Evolutionary conservation across 2,797 vertebrate genomes (phyloP), one percentile per base, ranked within the genome.

Genomic region (Scleropages formosus): DNA sequence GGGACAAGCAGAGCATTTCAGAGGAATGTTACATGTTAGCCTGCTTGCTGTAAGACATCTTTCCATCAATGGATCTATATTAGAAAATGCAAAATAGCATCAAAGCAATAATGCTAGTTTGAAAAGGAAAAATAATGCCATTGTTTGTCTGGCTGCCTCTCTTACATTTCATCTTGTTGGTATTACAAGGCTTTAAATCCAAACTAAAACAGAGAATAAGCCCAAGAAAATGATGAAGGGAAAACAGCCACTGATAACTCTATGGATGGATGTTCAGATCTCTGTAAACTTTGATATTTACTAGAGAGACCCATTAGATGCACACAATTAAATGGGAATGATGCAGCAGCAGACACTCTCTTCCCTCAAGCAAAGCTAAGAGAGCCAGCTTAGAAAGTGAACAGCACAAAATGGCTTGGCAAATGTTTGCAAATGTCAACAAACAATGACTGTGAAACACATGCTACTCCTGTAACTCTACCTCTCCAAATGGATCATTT

Each of bases 341-440:
- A 74, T 62, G 27, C 44, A 64, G 70, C 65, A 56, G 44, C 70
- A 27, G 75, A 74, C 66, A 76, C 63, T 47, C 31, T 39, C 31
- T 39, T 26, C 18, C 72, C 46, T 75, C 59, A 12, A 68, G 73
- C 59, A 39, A 12, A 46, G 49, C 74, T 63, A 71, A 39, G 58
- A 74, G 74, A 67, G 24, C 69, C 44, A 53, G 72, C n/a, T 26
- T 59, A 20, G 51, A 39, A 56, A 60, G 56, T 66, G 59, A 75
- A 77, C 61, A 74, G 60, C 60, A 75, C 73, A 77, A 75, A 80
- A 80, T 82, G 78, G 56, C 75, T 80, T 78, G 77, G 78, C 75
- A 82, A 82, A 82, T 78, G 77, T 78, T 76, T 73, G 74, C 72
- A 76, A 80, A 82, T 82, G 79, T 82, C 78, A 80, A 75, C 49